Conservation (phyloP, 2,888 invertebrate species). For the Drosophila eohydei region DNA sequence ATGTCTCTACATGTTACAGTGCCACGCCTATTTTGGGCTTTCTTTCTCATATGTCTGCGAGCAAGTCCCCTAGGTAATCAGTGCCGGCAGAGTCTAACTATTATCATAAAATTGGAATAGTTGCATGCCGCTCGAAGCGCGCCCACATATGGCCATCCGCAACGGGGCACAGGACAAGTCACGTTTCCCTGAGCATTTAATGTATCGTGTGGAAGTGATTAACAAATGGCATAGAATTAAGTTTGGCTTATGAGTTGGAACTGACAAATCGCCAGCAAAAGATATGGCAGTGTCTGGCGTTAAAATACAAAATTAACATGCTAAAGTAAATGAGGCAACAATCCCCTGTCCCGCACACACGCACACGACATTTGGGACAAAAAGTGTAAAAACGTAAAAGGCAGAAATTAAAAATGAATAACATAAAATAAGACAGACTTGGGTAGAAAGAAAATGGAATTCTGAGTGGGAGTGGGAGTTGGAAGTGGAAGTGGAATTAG, state of each 20-base stretch:
- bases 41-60: background rate
- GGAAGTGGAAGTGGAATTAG: background rate
- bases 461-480: background rate
- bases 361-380: slow-evolving; percentile 25
- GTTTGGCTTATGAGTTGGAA: slow-evolving; percentile 83
- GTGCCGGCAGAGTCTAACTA: background rate
- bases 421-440: slow-evolving; percentile 51
- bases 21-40: too few species aligned
- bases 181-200: slow-evolving; percentile 61
- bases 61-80: background rate
- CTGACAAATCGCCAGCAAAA: slow-evolving; percentile 74
- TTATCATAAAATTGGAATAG: slow-evolving; percentile 37
- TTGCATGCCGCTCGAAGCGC: slow-evolving; percentile 6
- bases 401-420: slow-evolving; percentile 67
- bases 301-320: slow-evolving; percentile 72
- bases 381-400: slow-evolving; percentile 35
- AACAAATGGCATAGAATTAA: slow-evolving; percentile 83
- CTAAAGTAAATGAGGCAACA: slow-evolving; percentile 56
- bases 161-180: background rate
- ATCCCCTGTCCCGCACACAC: slow-evolving; percentile 14
- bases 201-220: slow-evolving; percentile 81
- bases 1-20: too few species aligned
- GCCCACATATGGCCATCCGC: background rate
- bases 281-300: slow-evolving; percentile 31
- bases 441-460: slow-evolving; percentile 26